Evolutionary conservation across 2,888 invertebrate species (phyloP).

Genomic region (Cynaeus angustus): DNA sequence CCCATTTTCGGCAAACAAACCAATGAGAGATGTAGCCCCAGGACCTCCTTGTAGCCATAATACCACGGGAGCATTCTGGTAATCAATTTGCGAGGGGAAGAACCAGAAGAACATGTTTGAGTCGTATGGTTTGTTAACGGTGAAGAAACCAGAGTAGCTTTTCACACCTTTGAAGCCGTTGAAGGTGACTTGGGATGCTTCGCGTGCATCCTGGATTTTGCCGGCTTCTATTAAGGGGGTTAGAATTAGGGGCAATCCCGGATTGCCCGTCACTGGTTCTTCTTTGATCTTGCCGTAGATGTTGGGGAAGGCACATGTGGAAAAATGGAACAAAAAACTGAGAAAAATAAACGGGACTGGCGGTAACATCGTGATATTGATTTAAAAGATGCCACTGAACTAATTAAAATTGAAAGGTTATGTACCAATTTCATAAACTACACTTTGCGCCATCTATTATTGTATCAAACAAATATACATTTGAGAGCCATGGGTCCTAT

Average conservation of each 20-base stretch:
- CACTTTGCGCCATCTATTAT: too few species aligned
- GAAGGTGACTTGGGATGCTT: conserved; percentile 73
- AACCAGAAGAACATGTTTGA: conserved; percentile 96
- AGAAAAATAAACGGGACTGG: too few species aligned
- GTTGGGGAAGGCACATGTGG: conserved; percentile 52
- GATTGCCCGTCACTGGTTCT: conserved; percentile 59
- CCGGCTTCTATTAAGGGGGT: conserved; percentile 84
- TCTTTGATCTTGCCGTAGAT: conserved; percentile 54
- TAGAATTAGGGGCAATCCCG: conserved; percentile 81
- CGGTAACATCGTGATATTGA: background rate
- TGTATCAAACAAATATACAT: too few species aligned
- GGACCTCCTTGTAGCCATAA: conserved; percentile 93
- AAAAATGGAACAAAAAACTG: too few species aligned
- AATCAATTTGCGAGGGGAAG: conserved; percentile 81
- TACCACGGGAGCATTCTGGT: conserved; percentile 79
- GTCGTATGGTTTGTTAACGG: conserved; percentile 84
- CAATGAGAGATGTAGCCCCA: conserved; percentile 85
- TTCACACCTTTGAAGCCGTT: conserved; percentile 76
- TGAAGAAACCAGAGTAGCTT: conserved; percentile 88
- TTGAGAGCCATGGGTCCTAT: too few species aligned
- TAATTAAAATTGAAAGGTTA: too few species aligned
- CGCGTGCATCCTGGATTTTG: conserved; percentile 79
- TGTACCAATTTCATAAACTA: too few species aligned
- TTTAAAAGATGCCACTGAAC: too few species aligned
- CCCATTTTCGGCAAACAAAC: conserved; percentile 89